Evolutionary conservation across 2,113 vertebrate genomes (phyloP).

Genomic region (Lasiurus borealis): DNA sequence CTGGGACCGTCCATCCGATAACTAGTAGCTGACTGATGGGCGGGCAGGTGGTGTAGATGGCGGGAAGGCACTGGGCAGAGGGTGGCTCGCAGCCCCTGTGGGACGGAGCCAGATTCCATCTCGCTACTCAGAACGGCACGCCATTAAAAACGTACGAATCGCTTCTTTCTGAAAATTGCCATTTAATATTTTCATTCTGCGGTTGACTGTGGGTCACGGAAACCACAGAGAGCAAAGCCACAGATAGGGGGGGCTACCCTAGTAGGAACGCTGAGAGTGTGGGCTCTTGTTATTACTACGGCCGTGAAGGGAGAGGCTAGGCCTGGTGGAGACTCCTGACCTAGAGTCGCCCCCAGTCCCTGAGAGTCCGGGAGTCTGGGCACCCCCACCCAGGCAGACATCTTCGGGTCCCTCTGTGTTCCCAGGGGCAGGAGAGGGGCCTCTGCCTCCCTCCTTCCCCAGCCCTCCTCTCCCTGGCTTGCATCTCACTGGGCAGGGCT

Average conservation of each 20-base stretch:
- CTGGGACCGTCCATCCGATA: not conserved
- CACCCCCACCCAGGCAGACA: not conserved
- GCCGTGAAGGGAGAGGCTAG: not conserved
- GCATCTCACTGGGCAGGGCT: not conserved
- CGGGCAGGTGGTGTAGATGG: not conserved
- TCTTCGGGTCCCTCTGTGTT: not conserved
- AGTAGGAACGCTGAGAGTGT: not conserved
- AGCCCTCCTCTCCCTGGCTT: not conserved
- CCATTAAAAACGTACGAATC: not conserved
- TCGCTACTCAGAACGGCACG: not conserved
- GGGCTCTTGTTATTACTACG: not conserved
- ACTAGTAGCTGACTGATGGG: not conserved
- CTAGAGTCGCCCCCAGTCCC: not conserved
- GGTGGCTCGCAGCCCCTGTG: not conserved
- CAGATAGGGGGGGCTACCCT: not conserved
- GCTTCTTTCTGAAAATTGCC: not conserved
- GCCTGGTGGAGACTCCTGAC: not conserved
- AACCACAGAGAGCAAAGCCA: not conserved
- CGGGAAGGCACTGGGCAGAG: not conserved
- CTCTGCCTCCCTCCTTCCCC: not conserved
- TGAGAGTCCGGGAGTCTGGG: not conserved
- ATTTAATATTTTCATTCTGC: not conserved
- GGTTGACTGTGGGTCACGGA: not conserved
- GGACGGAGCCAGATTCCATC: not conserved
- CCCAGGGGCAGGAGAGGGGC: not conserved